Percentiles rank a stretch among this genome's conserved stretches.
These are phyloP conservation scores for Tenthredo scrophulariae DNA, from an alignment of 2,888 invertebrate species.

Conservation along the genomic window DNA sequence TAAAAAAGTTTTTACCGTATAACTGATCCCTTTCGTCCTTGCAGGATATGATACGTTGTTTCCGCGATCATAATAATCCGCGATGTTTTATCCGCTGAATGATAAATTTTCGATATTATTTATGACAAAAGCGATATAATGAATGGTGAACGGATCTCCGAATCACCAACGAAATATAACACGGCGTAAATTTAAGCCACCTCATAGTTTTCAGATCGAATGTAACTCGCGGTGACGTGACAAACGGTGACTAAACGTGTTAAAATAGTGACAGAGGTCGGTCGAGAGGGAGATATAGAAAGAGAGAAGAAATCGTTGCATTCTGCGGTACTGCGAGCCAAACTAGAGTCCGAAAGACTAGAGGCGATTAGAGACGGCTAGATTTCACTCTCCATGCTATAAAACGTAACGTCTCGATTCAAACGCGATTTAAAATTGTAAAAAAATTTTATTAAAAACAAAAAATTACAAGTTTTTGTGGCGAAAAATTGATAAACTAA, in stretches of 20 bases:
- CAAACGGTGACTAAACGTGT: slow-evolving; percentile 53
- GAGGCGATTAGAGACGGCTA: background rate
- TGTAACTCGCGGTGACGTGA: slow-evolving; percentile 34
- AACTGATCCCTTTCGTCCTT: too few relatives aligned
- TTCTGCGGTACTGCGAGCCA: background rate
- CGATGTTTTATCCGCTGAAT: background rate
- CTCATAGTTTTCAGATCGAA: background rate
- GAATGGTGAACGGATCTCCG: background rate
- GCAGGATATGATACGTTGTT: background rate
- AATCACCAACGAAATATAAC: background rate
- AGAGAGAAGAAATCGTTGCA: slow-evolving; percentile 37
- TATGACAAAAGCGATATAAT: background rate
- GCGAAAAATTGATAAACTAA: background rate
- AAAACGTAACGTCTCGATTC: too few relatives aligned
- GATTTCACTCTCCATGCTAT: background rate
- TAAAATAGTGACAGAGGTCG: slow-evolving; percentile 53
- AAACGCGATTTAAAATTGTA: background rate
- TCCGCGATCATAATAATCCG: background rate
- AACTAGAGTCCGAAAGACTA: background rate
- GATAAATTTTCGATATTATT: background rate
- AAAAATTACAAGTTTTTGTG: background rate
- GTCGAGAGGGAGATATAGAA: slow-evolving; percentile 30
- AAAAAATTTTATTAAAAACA: background rate
- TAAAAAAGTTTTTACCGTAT: background rate
- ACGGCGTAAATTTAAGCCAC: background rate